phyloP scores from a whole-genome alignment of 2,797 vertebrate species.

The Notamacropus eugenii region DNA sequence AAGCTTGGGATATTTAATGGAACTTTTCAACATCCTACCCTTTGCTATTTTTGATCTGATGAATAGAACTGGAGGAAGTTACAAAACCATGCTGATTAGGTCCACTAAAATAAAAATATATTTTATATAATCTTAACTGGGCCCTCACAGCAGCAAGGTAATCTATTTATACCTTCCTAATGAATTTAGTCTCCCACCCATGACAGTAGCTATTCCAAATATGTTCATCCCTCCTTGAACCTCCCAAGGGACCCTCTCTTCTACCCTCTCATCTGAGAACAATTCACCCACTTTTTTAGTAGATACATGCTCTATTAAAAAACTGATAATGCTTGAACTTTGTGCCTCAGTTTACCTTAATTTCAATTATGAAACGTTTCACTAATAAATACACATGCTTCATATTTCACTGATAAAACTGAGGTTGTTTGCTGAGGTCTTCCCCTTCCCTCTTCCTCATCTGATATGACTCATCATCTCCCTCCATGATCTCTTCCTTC shows the following conservation, averaged over 20 bases:
- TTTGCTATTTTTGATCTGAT: background rate
- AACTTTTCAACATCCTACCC: background rate
- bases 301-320: background rate
- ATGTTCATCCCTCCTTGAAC: background rate
- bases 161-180: background rate
- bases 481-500: too few relatives aligned
- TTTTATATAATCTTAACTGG: too few relatives aligned
- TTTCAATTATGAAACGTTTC: too few relatives aligned
- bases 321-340: background rate
- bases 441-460: too few relatives aligned
- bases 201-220: background rate
- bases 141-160: too few relatives aligned
- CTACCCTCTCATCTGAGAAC: background rate
- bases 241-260: background rate
- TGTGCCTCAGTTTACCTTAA: background rate
- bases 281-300: background rate
- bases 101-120: too few relatives aligned
- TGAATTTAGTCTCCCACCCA: background rate
- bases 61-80: background rate
- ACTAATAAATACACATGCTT: too few relatives aligned
- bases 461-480: too few relatives aligned
- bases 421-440: too few relatives aligned
- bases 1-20: background rate
- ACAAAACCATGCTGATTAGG: too few relatives aligned
- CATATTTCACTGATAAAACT: too few relatives aligned